Base-by-base conservation (phyloP, 1,140 invertebrate species). In the Mamestra configurata region DNA sequence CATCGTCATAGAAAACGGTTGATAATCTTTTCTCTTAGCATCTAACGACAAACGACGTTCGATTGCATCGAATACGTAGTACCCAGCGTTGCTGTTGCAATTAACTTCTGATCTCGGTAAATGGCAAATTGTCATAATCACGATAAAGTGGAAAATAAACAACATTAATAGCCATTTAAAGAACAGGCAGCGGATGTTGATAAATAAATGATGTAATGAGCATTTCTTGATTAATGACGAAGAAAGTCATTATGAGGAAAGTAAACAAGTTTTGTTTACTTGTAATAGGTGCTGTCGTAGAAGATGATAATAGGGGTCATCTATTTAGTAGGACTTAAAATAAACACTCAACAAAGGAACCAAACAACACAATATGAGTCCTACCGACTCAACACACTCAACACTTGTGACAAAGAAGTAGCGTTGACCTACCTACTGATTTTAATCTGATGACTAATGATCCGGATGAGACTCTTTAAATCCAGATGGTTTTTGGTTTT, bases 41-140 rank as follows among this genome's bases (percentile, higher is more conserved):
- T 61, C 18, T 1, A 40, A 43, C 37, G 13, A 24, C 20, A 64
- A 31, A 31, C 27, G 13, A 40, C 59, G 1, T 64, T 64, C 27
- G 5, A 40, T 55, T 6, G 51, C 20, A 53, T 8, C 27, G 5
- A 6, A 35, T 10, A 68, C 40, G 22, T 27, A 24, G 64, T 20
- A 35, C 6, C 8, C 53, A 31, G 27, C 5, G 6, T 37, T 20
- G 59, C 37, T n/a, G 40, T 49, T 6, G 64, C 64, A 68, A 49
- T 68, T 46, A 68, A 68, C 64, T 68, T 68, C n/a, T 68, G 64
- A 68, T 46, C 64, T 68, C 40, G 8, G 64, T 49, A 46, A 68
- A 68, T 49, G 64, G 64, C 40, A 49, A 68, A 68, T 68, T 68
- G 64, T 68, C 22, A 68, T 68, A 68, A 68, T 49, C 27, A 4